Conservation (phyloP, 2,888 invertebrate genomes). For the Calliphora vomitoria region DNA sequence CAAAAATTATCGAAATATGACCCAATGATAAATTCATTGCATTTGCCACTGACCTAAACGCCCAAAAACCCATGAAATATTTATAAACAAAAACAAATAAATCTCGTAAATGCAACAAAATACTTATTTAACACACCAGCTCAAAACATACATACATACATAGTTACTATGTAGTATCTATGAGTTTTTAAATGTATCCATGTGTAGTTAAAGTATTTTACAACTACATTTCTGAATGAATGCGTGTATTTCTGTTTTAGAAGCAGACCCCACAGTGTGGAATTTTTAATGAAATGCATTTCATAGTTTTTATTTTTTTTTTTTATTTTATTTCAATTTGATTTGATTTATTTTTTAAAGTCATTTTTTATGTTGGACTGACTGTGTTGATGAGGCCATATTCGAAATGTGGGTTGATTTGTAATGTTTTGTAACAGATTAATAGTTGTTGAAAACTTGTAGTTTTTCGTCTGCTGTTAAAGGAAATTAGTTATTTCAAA, state of each 20-base stretch:
- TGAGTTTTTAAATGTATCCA: not conserved
- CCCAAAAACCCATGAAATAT: slow-evolving; percentile 50
- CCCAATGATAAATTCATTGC: slow-evolving; percentile 71
- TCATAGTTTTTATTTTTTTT: not conserved
- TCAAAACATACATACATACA: not conserved
- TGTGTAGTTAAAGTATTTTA: slow-evolving; percentile 18
- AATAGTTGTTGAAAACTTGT: slow-evolving; percentile 49
- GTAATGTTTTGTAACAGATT: slow-evolving; percentile 50
- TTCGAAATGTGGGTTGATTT: slow-evolving; percentile 37
- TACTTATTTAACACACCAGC: slow-evolving; percentile 23
- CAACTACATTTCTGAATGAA: slow-evolving; percentile 34
- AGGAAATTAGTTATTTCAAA: slow-evolving; percentile 53
- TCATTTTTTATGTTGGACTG: slow-evolving; percentile 21
- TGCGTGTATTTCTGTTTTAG: not conserved
- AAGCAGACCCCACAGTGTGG: slow-evolving; percentile 46
- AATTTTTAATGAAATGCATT: slow-evolving; percentile 58
- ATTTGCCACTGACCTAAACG: slow-evolving; percentile 71
- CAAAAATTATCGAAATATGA: slow-evolving; percentile 73
- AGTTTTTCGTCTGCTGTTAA: slow-evolving; percentile 17
- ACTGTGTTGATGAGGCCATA: slow-evolving; percentile 27
- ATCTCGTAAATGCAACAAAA: slow-evolving; percentile 46
- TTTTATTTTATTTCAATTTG: slow-evolving; percentile 26
- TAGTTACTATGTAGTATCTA: not conserved
- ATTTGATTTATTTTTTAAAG: slow-evolving; percentile 42
- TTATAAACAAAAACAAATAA: slow-evolving; percentile 10